Evolutionary conservation across 2,113 vertebrate species (phyloP).

Genomic region (Crotalus helleri): DNA sequence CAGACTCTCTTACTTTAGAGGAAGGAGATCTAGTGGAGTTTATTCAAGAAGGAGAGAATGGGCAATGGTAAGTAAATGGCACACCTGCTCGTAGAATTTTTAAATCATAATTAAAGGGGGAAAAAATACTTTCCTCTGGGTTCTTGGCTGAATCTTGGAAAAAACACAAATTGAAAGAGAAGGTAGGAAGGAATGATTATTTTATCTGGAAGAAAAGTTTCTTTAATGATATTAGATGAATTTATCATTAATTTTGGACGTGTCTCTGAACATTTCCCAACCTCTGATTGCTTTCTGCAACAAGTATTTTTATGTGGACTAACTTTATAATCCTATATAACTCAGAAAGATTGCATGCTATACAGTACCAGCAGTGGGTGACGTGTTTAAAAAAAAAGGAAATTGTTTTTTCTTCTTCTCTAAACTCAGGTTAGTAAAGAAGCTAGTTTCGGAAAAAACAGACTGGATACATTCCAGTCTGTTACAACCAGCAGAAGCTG

Average conservation of each 20-base stretch:
- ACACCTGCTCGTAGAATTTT: neutral
- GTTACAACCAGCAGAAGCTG: slow-evolving; percentile 75
- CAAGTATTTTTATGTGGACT: neutral
- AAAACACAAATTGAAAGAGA: neutral
- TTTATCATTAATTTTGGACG: neutral
- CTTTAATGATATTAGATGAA: neutral
- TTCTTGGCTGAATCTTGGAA: slow-evolving; percentile 6
- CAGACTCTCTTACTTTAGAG: slow-evolving; percentile 68
- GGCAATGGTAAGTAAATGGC: slow-evolving; percentile 79
- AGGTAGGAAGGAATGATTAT: neutral
- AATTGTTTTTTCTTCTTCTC: neutral
- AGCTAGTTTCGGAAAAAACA: slow-evolving; percentile 77
- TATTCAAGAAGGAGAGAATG: slow-evolving; percentile 78
- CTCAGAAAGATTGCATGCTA: neutral
- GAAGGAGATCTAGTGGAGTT: slow-evolving; percentile 76
- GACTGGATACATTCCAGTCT: slow-evolving; percentile 78
- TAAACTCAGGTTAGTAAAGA: slow-evolving; percentile 82
- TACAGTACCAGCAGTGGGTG: neutral
- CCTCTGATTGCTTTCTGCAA: neutral
- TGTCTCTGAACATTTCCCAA: neutral
- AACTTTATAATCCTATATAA: neutral
- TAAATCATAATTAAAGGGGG: neutral
- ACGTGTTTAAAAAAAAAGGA: neutral
- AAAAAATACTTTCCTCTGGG: neutral
- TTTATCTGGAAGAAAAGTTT: neutral